Percentiles rank a stretch among this genome's conserved stretches.
These are phyloP conservation scores for Lomographa bimaculata DNA, from an alignment of 2,888 invertebrate species.

Conservation along the genomic window DNA sequence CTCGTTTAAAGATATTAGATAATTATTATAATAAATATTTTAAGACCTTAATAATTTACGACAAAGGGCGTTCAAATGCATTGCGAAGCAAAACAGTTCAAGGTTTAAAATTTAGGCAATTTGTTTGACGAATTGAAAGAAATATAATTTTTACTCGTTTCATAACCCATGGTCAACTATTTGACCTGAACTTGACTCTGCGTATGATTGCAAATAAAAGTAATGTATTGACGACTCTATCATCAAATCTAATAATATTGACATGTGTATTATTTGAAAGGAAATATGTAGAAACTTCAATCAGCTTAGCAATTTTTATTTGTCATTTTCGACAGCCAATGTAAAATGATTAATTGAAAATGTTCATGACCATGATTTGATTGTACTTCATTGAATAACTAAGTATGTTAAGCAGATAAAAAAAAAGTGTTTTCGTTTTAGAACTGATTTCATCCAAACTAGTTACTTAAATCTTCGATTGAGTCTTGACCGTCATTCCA, in stretches of 20 bases:
- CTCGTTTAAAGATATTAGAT: too few relatives aligned
- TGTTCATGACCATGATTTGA: conserved; percentile 37
- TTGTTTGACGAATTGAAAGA: too few relatives aligned
- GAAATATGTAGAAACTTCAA: conserved; percentile 52
- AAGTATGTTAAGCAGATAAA: conserved; percentile 16
- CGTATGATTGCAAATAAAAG: conserved; percentile 42
- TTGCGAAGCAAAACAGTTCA: too few relatives aligned
- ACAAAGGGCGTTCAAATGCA: too few relatives aligned
- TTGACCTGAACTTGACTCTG: conserved; percentile 4
- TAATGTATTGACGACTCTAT: conserved; percentile 73
- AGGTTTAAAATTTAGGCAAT: too few relatives aligned
- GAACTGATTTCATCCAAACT: too few relatives aligned
- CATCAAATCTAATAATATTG: conserved; percentile 41
- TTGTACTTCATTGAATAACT: conserved; percentile 1
- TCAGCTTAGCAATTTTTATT: conserved; percentile 60
- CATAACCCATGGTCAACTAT: neutral
- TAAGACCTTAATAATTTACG: too few relatives aligned
- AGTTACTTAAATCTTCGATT: too few relatives aligned
- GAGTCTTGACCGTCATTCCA: too few relatives aligned
- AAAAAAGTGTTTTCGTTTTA: too few relatives aligned
- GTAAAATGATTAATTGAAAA: conserved; percentile 58
- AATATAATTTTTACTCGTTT: too few relatives aligned
- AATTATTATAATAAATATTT: too few relatives aligned
- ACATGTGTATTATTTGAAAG: conserved; percentile 53
- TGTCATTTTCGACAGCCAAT: conserved; percentile 66